Evolutionary conservation across 2,888 invertebrate species (phyloP), one percentile per base, ranked within the genome.

Genomic region (Epirrhoe alternata): DNA sequence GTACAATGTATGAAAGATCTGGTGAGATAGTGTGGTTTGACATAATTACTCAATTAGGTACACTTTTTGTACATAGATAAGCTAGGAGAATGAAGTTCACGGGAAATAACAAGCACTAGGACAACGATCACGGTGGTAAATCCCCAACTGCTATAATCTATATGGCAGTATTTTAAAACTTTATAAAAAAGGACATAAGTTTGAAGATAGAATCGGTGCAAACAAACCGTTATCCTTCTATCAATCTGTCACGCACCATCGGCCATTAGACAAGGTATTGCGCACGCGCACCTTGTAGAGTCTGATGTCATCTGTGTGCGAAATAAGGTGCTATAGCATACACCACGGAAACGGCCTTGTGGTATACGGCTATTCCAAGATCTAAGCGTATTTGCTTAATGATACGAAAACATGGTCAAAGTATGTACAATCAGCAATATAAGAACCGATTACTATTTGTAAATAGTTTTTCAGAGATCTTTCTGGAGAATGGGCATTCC

Each of bases 251-350:
- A 55, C 54, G 53, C 35, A 38, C 31, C 30, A 55, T 55, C 14
- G 54, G 63, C 55, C 68, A 71, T 67, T 70, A 66, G 38, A 10
- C 47, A 72, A 17, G 17, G 62, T 66, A 64, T 47, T 63, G 68
- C 61, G 74, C 71, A 73, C 75, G 72, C 66, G 72, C 61, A 70
- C 65, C 71, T 71, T 76, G 75, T 78, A 74, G 69, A 71, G 69
- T 73, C 73, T 82, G 83, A 86, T 83, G 84, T 86, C 85, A 86
- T 83, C 74, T 74, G 76, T 68, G 77, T 69, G 78, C 77, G 66
- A 83, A 79, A 72, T 77, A 68, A 74, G 68, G 69, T 68, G 66
- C 53, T 69, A 64, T 66, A 60, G 50, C 31, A 30, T 47, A 57
- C 59, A 64, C 57, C 63, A 64, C 74, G 76, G 77, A 79, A 76